A percentile compares a stretch with the other conserved stretches of the same genome.
These are phyloP conservation scores for Idaea straminata DNA, from an alignment of 2,888 invertebrate species.

Conservation along the genomic window DNA sequence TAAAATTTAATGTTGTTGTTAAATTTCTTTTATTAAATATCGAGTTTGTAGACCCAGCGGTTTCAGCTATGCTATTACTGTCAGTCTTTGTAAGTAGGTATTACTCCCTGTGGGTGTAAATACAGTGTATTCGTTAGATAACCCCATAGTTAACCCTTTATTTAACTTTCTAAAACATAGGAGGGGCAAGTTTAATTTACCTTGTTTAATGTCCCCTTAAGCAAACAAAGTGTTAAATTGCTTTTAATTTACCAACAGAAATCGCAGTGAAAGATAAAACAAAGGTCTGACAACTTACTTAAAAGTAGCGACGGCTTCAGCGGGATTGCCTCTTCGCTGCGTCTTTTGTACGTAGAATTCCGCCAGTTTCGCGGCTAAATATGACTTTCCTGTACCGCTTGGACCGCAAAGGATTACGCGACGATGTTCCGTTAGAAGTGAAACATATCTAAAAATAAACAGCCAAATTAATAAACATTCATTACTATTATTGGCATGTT, in stretches of 20 bases:
- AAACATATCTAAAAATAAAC: constrained; percentile 81
- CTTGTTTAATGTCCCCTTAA: neutral
- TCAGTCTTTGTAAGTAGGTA: neutral
- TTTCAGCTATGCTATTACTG: too few species aligned
- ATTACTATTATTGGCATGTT: too few species aligned
- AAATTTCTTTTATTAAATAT: too few species aligned
- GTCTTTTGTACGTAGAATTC: constrained; percentile 94
- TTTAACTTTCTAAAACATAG: constrained; percentile 5
- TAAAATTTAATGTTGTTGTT: too few species aligned
- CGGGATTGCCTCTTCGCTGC: constrained; percentile 88
- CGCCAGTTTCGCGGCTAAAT: constrained; percentile 95
- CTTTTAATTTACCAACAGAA: neutral
- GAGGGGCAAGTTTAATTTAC: neutral
- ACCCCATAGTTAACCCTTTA: neutral
- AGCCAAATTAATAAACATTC: neutral
- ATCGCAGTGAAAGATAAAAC: neutral
- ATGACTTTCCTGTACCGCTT: constrained; percentile 97
- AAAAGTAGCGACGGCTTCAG: constrained; percentile 96
- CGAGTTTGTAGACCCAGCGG: too few species aligned
- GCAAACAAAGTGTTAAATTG: neutral
- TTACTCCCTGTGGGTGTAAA: neutral
- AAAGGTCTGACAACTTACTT: constrained; percentile 80
- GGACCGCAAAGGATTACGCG: constrained; percentile 97
- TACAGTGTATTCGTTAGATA: neutral
- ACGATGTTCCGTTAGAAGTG: constrained; percentile 94